phyloP scores from a whole-genome alignment of 2,888 invertebrate genomes.

The Dicycla oo region DNA sequence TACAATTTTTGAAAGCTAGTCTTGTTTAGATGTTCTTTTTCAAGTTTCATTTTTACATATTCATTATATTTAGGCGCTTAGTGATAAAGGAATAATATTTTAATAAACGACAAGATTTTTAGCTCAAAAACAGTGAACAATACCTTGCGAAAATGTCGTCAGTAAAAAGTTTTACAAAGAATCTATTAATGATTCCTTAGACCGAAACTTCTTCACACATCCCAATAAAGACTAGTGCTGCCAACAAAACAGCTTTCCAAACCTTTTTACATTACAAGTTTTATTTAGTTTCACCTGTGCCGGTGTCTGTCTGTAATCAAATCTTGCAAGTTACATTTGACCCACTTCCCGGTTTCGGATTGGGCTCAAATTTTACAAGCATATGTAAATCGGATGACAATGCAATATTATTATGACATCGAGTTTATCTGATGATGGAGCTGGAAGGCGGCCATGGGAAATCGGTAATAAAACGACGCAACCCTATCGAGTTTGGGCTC shows the following conservation, averaged over 20 bases:
- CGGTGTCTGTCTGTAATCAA: too few species aligned
- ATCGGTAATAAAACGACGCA: too few species aligned
- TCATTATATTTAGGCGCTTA: not conserved
- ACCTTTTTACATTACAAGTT: too few species aligned
- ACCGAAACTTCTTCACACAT: constrained; percentile 26
- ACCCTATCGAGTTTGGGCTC: too few species aligned
- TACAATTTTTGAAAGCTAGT: constrained; percentile 1
- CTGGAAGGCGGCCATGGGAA: too few species aligned
- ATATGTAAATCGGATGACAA: too few species aligned
- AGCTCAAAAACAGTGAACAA: constrained; percentile 3
- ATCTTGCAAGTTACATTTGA: too few species aligned
- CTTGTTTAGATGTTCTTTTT: not conserved
- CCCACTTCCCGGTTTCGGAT: too few species aligned
- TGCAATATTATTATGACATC: too few species aligned
- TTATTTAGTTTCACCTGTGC: too few species aligned
- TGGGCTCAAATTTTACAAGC: too few species aligned
- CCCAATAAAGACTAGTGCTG: constrained; percentile 44
- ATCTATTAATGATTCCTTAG: constrained; percentile 26
- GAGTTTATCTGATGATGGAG: too few species aligned
- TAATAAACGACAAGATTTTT: not conserved
- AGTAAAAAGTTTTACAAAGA: constrained; percentile 8
- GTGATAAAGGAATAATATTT: not conserved
- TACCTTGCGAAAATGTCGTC: not conserved
- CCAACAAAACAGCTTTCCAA: constrained; percentile 59
- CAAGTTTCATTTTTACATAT: not conserved